Conservation (phyloP, 2,888 invertebrate genomes). For the Julus scanicus region DNA sequence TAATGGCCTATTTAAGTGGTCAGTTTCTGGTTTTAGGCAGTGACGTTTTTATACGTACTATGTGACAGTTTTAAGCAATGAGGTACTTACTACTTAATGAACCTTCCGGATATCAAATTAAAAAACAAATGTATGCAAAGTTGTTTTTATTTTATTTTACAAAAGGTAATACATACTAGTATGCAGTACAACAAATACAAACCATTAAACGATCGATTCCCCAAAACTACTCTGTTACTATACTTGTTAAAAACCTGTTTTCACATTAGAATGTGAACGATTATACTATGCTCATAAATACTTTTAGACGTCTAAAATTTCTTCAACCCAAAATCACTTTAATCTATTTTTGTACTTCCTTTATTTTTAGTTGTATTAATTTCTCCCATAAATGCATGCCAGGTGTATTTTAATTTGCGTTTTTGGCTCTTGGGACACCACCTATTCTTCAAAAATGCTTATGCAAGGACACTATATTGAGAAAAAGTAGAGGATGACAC, state of each 20-base stretch:
- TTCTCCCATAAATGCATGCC: conserved; percentile 11
- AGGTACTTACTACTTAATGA: not conserved
- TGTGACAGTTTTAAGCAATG: conserved; percentile 45
- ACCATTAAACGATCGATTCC: not conserved
- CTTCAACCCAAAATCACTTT: not conserved
- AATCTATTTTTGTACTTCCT: not conserved
- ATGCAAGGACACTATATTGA: not conserved
- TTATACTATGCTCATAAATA: too few species aligned
- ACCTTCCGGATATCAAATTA: not conserved
- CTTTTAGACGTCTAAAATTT: too few species aligned
- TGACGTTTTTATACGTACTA: conserved; percentile 6
- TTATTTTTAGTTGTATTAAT: not conserved
- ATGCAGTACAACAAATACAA: not conserved
- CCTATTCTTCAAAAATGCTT: not conserved
- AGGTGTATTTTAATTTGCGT: not conserved
- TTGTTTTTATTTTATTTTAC: not conserved
- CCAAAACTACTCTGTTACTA: not conserved
- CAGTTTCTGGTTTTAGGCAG: conserved; percentile 24
- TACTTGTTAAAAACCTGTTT: not conserved
- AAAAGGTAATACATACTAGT: not conserved
- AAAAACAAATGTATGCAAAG: not conserved
- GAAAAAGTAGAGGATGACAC: not conserved
- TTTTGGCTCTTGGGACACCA: not conserved
- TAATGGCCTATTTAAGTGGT: conserved; percentile 45
- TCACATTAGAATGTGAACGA: not conserved